Evolutionary conservation across 2,888 invertebrate genomes (phyloP), one percentile per base, ranked within the genome.

Genomic region (Heliothis peltigera): DNA sequence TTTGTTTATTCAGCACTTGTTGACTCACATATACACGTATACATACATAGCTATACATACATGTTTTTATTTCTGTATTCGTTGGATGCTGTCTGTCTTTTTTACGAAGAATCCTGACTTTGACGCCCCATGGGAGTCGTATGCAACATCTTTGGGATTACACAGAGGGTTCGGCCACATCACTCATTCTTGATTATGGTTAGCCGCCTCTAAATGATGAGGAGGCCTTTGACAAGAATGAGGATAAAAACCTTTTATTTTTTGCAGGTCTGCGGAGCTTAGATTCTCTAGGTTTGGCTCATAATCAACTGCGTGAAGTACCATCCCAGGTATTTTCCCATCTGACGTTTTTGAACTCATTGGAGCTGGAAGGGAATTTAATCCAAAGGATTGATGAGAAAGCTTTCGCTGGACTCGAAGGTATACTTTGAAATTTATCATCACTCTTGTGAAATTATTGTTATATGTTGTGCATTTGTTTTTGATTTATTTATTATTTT

Each of bases 371-470:
- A 87, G 98, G 98, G 64, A 98, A 98, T 92, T 96, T 96, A 84
- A 98, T 98, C 77, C 96, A 95, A 77, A 95, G 96, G 80, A 96
- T 98, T 80, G 97, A 98, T 88, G 97, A 97, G 67, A 97, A 97
- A 79, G 98, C 98, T 25, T 98, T 98, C 87, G 96, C 96, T 69
- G 98, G 98, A 76, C 95, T 98, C 56, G 98, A 98, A 96, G 98
- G 98, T 98, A 95, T 94, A 39, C 28, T 66, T 49, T 19, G 22
- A 42, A 32, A 39, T 15, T 7, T 15, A 4, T 7, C 10, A 19
- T 3, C 17, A 7, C 18, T 64, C 72, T 64, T n/a, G n/a, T n/a
- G n/a, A n/a, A n/a, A 54, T 67, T 25, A 28, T 28, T 64, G 54
- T 32, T 10, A 5, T 44, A 48, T 10, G 17, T 46, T 19, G 18